phyloP scores from a whole-genome alignment of 2,888 invertebrate genomes.

The Plutella xylostella region DNA sequence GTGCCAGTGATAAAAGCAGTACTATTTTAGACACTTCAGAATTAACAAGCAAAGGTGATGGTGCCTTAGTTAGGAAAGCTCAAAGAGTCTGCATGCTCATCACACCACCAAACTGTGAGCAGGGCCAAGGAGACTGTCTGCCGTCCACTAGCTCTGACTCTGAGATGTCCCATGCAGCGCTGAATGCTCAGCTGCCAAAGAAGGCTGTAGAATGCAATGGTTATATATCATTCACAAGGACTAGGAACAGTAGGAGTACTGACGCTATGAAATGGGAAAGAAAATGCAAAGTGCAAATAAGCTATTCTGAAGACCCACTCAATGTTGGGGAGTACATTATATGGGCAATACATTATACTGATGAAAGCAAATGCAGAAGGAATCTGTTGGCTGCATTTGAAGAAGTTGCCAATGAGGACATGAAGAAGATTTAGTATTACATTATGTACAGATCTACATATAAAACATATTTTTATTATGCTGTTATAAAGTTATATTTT shows the following conservation, averaged over 20 bases:
- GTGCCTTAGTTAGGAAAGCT: conserved; percentile 23
- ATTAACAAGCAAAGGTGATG: conserved; percentile 44
- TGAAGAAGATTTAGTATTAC: conserved; percentile 23
- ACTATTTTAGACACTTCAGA: conserved; percentile 22
- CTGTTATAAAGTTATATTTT: background rate
- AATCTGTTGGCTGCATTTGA: conserved; percentile 68
- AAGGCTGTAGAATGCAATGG: conserved; percentile 58
- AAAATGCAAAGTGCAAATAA: conserved; percentile 73
- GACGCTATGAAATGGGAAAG: conserved; percentile 70
- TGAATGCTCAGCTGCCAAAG: conserved; percentile 52
- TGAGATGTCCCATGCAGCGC: conserved; percentile 43
- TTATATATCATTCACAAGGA: conserved; percentile 52
- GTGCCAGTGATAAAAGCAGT: no score
- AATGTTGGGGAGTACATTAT: conserved; percentile 69
- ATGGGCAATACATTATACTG: conserved; percentile 72
- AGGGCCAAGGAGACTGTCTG: conserved; percentile 58
- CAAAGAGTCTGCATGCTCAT: conserved; percentile 39
- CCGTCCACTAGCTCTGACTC: conserved; percentile 55
- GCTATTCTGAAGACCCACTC: conserved; percentile 65
- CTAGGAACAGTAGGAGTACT: conserved; percentile 38
- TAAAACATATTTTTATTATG: background rate
- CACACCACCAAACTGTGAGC: conserved; percentile 52
- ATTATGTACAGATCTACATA: background rate
- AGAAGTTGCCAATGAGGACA: conserved; percentile 37
- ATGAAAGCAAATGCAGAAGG: conserved; percentile 69